These are phyloP conservation scores for Cassiopea andromeda DNA, from an alignment of 30 jellyfish, hydroid and myxozoan species.

Conservation along the genomic window DNA sequence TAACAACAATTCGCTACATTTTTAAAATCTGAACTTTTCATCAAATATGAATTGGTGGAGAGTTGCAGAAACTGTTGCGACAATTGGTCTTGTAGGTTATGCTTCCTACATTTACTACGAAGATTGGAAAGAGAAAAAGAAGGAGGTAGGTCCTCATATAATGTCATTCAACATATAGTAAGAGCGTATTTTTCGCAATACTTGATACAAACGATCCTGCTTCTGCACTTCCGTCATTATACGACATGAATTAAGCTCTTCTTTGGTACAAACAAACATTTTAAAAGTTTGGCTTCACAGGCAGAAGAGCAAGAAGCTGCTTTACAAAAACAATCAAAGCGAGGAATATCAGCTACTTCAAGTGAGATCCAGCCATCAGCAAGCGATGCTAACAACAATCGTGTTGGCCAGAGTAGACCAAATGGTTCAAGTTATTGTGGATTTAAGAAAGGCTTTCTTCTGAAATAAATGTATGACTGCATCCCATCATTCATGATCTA, in stretches of 20 bases:
- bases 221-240: too few relatives aligned
- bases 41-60: conserved; percentile 15
- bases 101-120: conserved; percentile 27
- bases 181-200: too few relatives aligned
- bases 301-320: conserved; percentile 3
- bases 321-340: background rate
- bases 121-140: background rate
- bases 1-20: background rate
- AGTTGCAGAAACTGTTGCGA: conserved; percentile 1
- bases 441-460: conserved; percentile 27
- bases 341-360: background rate
- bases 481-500: background rate
- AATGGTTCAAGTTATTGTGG: conserved; percentile 10
- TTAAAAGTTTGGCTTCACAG: background rate
- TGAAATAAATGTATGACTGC: background rate
- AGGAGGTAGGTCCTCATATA: conserved; percentile 11
- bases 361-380: background rate
- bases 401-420: background rate
- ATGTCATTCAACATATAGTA: background rate
- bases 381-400: background rate
- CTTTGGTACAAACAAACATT: too few relatives aligned
- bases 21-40: background rate
- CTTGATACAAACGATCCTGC: too few relatives aligned
- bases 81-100: conserved; percentile 26
- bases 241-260: too few relatives aligned